Percentiles rank a stretch among this genome's conserved stretches.
phyloP scores from a whole-genome alignment of 2,113 vertebrate species.

The Hippocampus comes region DNA sequence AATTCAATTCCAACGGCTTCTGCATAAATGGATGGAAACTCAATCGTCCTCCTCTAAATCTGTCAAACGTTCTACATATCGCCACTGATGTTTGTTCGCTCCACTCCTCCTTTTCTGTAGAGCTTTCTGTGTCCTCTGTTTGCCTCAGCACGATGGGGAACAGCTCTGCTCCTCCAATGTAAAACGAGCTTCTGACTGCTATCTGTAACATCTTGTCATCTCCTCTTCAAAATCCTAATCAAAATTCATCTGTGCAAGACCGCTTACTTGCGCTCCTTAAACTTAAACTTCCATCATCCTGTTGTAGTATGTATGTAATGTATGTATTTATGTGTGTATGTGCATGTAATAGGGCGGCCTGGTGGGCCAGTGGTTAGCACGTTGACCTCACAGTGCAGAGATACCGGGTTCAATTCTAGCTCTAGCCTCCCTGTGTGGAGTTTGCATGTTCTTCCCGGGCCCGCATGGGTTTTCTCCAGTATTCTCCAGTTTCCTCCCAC shows the following conservation, averaged over 20 bases:
- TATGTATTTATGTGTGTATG: too few relatives aligned
- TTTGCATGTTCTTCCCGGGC: too few relatives aligned
- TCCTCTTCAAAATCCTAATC: not conserved
- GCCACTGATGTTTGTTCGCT: not conserved
- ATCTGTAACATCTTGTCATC: not conserved
- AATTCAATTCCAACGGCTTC: not conserved
- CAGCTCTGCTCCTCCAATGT: not conserved
- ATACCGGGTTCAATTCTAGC: too few relatives aligned
- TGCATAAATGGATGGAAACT: not conserved
- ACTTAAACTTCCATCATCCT: too few relatives aligned
- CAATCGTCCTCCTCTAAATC: not conserved
- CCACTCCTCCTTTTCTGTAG: not conserved
- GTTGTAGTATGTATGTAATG: too few relatives aligned
- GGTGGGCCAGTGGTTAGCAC: too few relatives aligned
- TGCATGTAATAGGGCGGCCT: too few relatives aligned
- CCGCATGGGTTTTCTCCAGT: too few relatives aligned
- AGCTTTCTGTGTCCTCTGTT: not conserved
- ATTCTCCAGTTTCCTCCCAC: too few relatives aligned
- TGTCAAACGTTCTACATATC: not conserved
- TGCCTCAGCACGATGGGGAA: not conserved
- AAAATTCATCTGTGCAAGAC: not conserved
- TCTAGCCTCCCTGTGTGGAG: too few relatives aligned
- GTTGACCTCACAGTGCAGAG: too few relatives aligned
- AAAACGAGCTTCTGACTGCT: not conserved
- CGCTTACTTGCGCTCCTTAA: too few relatives aligned